Conservation (phyloP, 2,113 vertebrate genomes). For the Microcebus murinus region DNA sequence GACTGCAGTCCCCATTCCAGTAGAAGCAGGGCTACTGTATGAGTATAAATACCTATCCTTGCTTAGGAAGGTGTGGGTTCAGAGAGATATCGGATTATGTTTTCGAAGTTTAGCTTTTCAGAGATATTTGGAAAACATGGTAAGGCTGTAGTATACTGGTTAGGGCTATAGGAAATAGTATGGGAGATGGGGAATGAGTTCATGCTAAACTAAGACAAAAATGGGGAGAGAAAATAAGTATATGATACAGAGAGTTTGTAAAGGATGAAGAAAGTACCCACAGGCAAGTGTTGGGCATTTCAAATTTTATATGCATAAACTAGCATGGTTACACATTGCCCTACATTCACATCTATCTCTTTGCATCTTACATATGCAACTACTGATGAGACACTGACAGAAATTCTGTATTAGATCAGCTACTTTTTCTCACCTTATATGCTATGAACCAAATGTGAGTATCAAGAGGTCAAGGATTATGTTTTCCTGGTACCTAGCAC, state of each 20-base stretch:
- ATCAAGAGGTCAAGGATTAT: background rate
- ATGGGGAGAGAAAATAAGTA: background rate
- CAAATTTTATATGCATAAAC: background rate
- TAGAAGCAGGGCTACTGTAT: background rate
- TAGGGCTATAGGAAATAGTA: background rate
- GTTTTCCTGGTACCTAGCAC: background rate
- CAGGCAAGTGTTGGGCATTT: background rate
- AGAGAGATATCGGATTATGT: background rate
- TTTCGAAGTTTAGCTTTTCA: background rate
- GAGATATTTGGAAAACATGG: background rate
- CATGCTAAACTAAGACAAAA: background rate
- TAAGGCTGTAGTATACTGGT: background rate
- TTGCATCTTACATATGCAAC: background rate
- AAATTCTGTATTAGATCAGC: background rate
- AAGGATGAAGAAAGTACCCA: background rate
- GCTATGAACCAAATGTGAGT: background rate
- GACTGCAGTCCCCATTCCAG: background rate
- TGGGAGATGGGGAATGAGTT: background rate
- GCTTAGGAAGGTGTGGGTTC: background rate
- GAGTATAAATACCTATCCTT: background rate
- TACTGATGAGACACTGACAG: background rate
- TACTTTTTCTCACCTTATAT: background rate
- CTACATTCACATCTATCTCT: background rate
- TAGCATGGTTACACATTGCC: background rate
- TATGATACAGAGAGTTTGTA: background rate